phyloP scores from a whole-genome alignment of 2,797 vertebrate genomes.

The Ammospiza maritima region DNA sequence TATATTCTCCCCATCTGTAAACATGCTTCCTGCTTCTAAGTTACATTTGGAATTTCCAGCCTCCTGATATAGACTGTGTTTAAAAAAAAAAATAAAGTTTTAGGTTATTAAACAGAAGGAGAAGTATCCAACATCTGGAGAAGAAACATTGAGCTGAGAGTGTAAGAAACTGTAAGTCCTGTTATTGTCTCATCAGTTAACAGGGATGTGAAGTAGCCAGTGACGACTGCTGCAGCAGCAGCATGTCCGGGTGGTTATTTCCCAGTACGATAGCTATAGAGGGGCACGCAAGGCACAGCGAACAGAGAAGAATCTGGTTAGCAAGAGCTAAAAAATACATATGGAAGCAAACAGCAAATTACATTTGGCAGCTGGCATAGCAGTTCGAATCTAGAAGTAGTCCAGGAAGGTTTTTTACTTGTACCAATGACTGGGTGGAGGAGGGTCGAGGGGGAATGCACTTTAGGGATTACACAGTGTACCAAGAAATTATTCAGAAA shows the following conservation, averaged over 20 bases:
- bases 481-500: slow-evolving; percentile 52
- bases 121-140: slow-evolving; percentile 65
- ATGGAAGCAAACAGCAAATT: slow-evolving; percentile 72
- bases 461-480: slow-evolving; percentile 59
- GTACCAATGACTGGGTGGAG: slow-evolving; percentile 56
- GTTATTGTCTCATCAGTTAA: slow-evolving; percentile 69
- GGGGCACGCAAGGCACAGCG: slow-evolving; percentile 52
- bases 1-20: slow-evolving; percentile 5
- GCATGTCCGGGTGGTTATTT: slow-evolving; percentile 74
- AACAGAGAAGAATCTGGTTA: slow-evolving; percentile 47
- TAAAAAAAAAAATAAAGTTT: slow-evolving; percentile 72
- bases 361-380: slow-evolving; percentile 76
- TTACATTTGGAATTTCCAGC: slow-evolving; percentile 51
- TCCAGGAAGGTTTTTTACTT: slow-evolving; percentile 70
- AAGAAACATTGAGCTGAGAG: slow-evolving; percentile 54
- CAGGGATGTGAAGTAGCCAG: slow-evolving; percentile 71
- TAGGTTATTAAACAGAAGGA: slow-evolving; percentile 51
- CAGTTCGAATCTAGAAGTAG: slow-evolving; percentile 72
- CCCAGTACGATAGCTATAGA: slow-evolving; percentile 60
- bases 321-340: slow-evolving; percentile 43
- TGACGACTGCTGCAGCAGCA: slow-evolving; percentile 72
- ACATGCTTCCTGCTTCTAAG: slow-evolving; percentile 64
- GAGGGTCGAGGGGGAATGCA: slow-evolving; percentile 50
- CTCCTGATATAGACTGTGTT: slow-evolving; percentile 44
- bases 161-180: slow-evolving; percentile 70